Percentiles rank a stretch among this genome's conserved stretches.
phyloP scores from a whole-genome alignment of 92 coral and sea anemone genomes.

The Micromussa lordhowensis region DNA sequence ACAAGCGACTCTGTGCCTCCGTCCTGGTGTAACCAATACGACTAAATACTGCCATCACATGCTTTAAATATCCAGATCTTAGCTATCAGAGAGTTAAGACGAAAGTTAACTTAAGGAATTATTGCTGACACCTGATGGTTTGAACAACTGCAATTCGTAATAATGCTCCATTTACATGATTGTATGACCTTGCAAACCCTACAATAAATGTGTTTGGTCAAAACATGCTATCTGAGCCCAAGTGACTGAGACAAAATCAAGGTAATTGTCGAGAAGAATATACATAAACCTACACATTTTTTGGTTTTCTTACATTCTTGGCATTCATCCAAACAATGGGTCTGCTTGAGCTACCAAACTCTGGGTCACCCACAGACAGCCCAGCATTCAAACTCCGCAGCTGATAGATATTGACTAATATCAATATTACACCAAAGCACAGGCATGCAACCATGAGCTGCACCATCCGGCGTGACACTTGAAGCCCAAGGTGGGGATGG shows the following conservation, averaged over 20 bases:
- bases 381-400: conserved; percentile 71
- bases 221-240: not conserved
- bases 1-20: conserved; percentile 60
- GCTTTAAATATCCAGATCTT: conserved; percentile 85
- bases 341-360: conserved; percentile 56
- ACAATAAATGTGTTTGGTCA: not conserved
- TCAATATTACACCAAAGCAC: conserved; percentile 84
- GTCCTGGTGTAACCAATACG: conserved; percentile 81
- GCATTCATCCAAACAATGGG: conserved; percentile 90
- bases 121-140: not conserved
- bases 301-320: conserved; percentile 69
- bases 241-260: no score
- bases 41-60: conserved; percentile 82
- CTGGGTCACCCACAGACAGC: conserved; percentile 56
- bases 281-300: no score
- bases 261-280: no score
- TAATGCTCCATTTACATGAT: no score
- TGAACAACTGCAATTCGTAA: no score
- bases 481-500: conserved; percentile 38
- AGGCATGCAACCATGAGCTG: conserved; percentile 77
- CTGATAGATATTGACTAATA: conserved; percentile 84
- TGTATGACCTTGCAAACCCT: no score
- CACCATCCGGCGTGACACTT: conserved; percentile 54
- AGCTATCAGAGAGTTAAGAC: conserved; percentile 44
- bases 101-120: not conserved